Evolutionary conservation across 2,113 vertebrate species (phyloP).

Genomic region (Rissa tridactyla): DNA sequence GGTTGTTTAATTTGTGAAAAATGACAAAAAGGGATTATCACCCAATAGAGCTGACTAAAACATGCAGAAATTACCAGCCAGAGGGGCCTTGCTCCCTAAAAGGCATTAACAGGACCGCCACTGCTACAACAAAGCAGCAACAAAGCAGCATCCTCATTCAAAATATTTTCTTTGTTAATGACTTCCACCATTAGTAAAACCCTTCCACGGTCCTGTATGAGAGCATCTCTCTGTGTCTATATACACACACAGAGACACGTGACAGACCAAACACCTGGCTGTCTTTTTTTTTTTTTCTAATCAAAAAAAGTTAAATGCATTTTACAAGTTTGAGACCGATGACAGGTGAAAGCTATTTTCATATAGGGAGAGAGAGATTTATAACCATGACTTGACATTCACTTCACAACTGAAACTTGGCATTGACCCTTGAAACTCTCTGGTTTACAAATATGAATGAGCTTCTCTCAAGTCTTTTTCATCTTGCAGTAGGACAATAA

Average conservation of each 20-base stretch:
- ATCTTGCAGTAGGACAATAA: not conserved
- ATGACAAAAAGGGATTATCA: not conserved
- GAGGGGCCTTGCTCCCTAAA: not conserved
- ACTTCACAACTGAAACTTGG: not conserved
- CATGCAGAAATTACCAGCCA: not conserved
- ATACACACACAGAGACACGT: rapidly evolving
- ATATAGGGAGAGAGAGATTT: not conserved
- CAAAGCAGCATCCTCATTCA: constrained; percentile 23
- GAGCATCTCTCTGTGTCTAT: not conserved
- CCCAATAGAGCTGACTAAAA: not conserved
- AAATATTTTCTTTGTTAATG: constrained; percentile 41
- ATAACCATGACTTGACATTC: not conserved
- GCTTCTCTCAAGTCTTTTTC: not conserved
- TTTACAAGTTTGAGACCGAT: not conserved
- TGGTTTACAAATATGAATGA: not conserved
- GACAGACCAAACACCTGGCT: not conserved
- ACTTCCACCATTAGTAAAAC: not conserved
- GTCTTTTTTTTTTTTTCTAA: not conserved
- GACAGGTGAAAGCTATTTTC: not conserved
- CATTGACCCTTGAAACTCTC: not conserved
- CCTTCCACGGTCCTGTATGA: not conserved
- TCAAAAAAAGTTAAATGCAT: not conserved
- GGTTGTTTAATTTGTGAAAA: not conserved
- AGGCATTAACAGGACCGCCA: not conserved
- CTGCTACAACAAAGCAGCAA: constrained; percentile 4